phyloP scores from a whole-genome alignment of 2,797 vertebrate genomes.

The Sparus aurata region DNA sequence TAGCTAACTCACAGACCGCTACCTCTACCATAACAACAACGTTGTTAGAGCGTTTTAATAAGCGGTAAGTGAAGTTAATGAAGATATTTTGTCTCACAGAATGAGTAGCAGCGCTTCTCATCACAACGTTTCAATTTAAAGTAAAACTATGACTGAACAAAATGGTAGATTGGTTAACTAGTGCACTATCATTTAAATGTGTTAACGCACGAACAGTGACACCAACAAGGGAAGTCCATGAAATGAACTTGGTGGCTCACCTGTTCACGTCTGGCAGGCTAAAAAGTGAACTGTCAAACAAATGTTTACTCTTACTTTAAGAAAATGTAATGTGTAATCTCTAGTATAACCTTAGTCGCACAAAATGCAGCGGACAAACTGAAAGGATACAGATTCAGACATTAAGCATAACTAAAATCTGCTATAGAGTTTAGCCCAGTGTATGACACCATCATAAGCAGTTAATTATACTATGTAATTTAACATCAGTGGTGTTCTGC shows the following conservation, averaged over 20 bases:
- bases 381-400: not conserved
- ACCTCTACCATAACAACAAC: constrained; percentile 36
- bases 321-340: too few relatives aligned
- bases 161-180: not conserved
- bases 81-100: not conserved
- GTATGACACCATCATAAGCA: too few relatives aligned
- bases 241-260: not conserved
- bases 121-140: not conserved
- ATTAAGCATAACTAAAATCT: not conserved
- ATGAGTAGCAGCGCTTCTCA: not conserved
- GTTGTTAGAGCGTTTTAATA: constrained; percentile 8
- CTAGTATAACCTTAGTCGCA: not conserved
- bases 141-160: not conserved
- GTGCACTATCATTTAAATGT: too few relatives aligned
- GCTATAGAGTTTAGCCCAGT: too few relatives aligned
- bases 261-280: not conserved
- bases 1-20: constrained; percentile 8
- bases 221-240: not conserved
- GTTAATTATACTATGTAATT: too few relatives aligned
- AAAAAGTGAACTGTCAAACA: not conserved
- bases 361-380: not conserved
- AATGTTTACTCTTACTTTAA: too few relatives aligned
- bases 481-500: not conserved
- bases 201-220: not conserved
- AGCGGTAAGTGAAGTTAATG: constrained; percentile 42